Conservation (phyloP, 2,888 invertebrate genomes). For the Ryuthela nishihirai region DNA sequence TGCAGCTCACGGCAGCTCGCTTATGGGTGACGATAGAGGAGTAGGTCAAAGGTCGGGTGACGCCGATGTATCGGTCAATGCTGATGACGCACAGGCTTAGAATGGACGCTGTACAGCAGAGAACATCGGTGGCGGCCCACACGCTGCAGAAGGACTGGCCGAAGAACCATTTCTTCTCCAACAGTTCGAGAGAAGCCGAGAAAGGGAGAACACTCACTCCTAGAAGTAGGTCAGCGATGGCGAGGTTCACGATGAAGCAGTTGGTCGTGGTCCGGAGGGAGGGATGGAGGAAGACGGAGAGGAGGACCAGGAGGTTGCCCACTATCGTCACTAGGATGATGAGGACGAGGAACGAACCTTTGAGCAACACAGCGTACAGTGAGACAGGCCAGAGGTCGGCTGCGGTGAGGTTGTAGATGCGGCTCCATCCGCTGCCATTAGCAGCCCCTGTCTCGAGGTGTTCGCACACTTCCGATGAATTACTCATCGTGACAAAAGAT, state of each 20-base stretch:
- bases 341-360: slow-evolving; percentile 47
- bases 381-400: background rate
- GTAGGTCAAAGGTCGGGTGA: slow-evolving; percentile 61
- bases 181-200: slow-evolving; percentile 58
- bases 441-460: no score
- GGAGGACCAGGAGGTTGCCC: slow-evolving; percentile 55
- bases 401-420: no score
- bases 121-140: slow-evolving; percentile 64
- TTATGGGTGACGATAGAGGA: slow-evolving; percentile 53
- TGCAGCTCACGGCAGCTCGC: slow-evolving; percentile 51
- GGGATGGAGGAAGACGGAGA: slow-evolving; percentile 53
- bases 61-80: slow-evolving; percentile 64
- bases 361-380: slow-evolving; percentile 9
- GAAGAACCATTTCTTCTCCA: slow-evolving; percentile 53
- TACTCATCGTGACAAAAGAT: no score
- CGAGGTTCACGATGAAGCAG: slow-evolving; percentile 64
- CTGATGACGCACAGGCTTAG: slow-evolving; percentile 64
- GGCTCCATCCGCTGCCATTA: no score
- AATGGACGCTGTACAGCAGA: slow-evolving; percentile 66
- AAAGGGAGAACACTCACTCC: slow-evolving; percentile 59
- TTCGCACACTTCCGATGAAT: no score
- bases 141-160: slow-evolving; percentile 59
- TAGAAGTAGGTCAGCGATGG: slow-evolving; percentile 62
- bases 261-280: slow-evolving; percentile 59
- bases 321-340: slow-evolving; percentile 53